These are phyloP conservation scores for Mesembrinibis cayennensis DNA, from an alignment of 2,113 vertebrate genomes.

Conservation along the genomic window DNA sequence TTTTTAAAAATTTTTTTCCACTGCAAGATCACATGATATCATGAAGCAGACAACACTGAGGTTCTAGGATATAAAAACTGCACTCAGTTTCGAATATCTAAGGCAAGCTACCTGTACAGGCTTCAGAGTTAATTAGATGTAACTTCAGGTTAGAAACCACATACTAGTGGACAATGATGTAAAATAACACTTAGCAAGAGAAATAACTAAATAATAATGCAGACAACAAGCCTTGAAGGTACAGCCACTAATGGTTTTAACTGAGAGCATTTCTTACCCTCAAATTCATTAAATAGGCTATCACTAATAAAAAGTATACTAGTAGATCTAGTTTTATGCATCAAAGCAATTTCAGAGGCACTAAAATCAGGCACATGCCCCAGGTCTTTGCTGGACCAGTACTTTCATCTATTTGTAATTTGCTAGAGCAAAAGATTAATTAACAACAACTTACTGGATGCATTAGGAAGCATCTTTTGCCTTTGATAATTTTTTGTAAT, in stretches of 20 bases:
- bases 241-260: neutral
- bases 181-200: neutral
- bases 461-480: neutral
- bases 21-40: neutral
- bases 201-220: neutral
- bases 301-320: neutral
- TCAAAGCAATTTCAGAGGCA: neutral
- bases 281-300: neutral
- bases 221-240: neutral
- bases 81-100: neutral
- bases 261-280: neutral
- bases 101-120: neutral
- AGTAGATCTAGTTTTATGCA: neutral
- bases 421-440: neutral
- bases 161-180: neutral
- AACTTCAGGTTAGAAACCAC: neutral
- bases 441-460: neutral
- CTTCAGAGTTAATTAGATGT: neutral
- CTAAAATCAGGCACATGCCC: neutral
- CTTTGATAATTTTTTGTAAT: neutral
- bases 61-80: neutral
- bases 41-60: neutral
- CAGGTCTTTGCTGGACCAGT: neutral
- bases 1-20: neutral
- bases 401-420: neutral